Percentiles rank a stretch among this genome's conserved stretches.
These are phyloP conservation scores for Corydoras maculifer DNA, from an alignment of 2,113 vertebrate species.

Conservation along the genomic window DNA sequence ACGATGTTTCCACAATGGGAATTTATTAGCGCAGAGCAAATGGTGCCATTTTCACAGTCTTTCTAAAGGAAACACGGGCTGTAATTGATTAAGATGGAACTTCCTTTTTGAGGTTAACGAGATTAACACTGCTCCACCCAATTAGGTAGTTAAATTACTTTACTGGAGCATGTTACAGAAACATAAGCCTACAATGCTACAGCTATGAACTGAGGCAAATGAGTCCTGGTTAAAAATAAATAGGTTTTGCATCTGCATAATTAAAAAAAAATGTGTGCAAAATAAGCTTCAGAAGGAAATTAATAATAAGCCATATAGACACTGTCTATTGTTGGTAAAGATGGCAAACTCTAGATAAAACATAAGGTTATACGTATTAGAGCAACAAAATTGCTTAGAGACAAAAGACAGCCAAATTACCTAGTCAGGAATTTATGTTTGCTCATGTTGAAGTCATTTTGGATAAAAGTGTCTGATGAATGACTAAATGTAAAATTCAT, in stretches of 20 bases:
- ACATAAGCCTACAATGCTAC: not conserved
- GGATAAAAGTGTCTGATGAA: too few relatives aligned
- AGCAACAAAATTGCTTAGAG: too few relatives aligned
- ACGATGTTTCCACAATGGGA: constrained; percentile 16
- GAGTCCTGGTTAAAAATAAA: constrained; percentile 16
- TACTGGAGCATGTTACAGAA: constrained; percentile 1
- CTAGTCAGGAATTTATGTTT: too few relatives aligned
- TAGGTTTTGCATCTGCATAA: constrained; percentile 2
- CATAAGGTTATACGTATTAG: too few relatives aligned
- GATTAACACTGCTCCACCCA: constrained; percentile 27
- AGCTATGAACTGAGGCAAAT: constrained; percentile 17
- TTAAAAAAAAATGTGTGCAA: constrained; percentile 7
- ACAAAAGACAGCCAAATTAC: too few relatives aligned
- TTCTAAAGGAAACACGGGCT: constrained; percentile 18
- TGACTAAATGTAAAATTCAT: too few relatives aligned
- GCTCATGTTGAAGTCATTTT: too few relatives aligned
- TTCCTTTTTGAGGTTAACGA: constrained; percentile 34
- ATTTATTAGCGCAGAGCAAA: constrained; percentile 28
- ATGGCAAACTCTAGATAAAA: too few relatives aligned
- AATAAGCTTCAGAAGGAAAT: constrained; percentile 14
- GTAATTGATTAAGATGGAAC: constrained; percentile 36
- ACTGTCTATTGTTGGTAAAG: too few relatives aligned
- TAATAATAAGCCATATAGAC: not conserved
- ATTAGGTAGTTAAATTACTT: constrained; percentile 11
- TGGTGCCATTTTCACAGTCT: constrained; percentile 26